Conservation (phyloP, 2,113 vertebrate species). For the Fregata magnificens region DNA sequence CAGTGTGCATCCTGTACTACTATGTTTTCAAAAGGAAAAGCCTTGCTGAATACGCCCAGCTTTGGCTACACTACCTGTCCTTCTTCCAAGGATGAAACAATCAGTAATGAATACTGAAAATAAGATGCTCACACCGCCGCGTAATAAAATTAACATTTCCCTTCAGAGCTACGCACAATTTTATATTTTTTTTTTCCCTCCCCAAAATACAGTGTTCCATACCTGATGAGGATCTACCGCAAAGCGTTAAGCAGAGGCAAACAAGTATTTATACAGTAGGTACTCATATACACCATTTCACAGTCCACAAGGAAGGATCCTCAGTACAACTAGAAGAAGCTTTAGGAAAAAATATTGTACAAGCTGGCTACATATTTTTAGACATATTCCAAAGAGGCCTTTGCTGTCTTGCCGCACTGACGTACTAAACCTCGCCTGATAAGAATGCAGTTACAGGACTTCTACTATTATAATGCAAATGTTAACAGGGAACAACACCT, state of each 20-base stretch:
- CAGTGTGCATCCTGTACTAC: not conserved
- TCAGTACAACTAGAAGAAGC: not conserved
- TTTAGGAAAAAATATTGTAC: not conserved
- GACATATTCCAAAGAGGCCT: not conserved
- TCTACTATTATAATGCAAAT: not conserved
- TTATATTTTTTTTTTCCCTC: fast-evolving
- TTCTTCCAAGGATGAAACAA: not conserved
- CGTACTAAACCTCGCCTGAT: not conserved
- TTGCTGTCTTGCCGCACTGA: not conserved
- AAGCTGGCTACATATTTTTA: not conserved
- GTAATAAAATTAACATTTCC: not conserved
- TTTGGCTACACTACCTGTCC: not conserved
- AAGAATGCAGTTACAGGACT: not conserved
- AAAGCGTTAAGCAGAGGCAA: not conserved
- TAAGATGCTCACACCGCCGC: not conserved
- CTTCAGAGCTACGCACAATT: not conserved
- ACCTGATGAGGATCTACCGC: not conserved
- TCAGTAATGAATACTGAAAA: not conserved
- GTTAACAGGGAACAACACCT: not conserved
- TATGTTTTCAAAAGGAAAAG: not conserved
- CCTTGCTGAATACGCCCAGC: not conserved
- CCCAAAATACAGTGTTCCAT: not conserved
- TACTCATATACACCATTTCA: not conserved
- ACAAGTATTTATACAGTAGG: not conserved
- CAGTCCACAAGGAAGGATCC: not conserved